Conservation (phyloP, 1,140 invertebrate species). For the Scaptomyza montana region DNA sequence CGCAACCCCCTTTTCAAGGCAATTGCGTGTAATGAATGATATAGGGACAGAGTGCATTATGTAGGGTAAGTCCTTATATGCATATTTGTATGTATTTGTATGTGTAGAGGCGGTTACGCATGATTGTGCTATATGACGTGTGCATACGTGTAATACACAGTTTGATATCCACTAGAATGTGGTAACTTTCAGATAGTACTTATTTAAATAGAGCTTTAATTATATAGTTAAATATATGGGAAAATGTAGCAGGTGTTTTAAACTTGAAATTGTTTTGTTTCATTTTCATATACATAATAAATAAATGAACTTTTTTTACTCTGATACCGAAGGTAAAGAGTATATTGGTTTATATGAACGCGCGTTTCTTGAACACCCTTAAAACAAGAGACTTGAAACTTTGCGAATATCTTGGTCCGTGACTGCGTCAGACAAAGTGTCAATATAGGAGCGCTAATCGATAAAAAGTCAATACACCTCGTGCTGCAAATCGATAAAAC, state of each 20-base stretch:
- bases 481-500: no score
- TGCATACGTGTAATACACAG: constrained; percentile 50
- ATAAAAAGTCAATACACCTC: no score
- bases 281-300: neutral
- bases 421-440: no score
- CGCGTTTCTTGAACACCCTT: no score
- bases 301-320: no score
- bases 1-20: constrained; percentile 49
- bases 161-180: constrained; percentile 24
- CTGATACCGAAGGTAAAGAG: no score
- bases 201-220: constrained; percentile 40
- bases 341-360: no score
- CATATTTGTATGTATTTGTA: neutral
- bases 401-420: no score
- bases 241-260: constrained; percentile 12
- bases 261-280: neutral
- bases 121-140: constrained; percentile 79
- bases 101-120: constrained; percentile 71
- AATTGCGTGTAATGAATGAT: constrained; percentile 71
- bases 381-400: no score
- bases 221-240: constrained; percentile 15
- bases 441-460: no score
- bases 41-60: constrained; percentile 22
- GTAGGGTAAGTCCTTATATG: constrained; percentile 47
- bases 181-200: constrained; percentile 5